Conservation (phyloP, 2,797 vertebrate species). For the Pampus argenteus region DNA sequence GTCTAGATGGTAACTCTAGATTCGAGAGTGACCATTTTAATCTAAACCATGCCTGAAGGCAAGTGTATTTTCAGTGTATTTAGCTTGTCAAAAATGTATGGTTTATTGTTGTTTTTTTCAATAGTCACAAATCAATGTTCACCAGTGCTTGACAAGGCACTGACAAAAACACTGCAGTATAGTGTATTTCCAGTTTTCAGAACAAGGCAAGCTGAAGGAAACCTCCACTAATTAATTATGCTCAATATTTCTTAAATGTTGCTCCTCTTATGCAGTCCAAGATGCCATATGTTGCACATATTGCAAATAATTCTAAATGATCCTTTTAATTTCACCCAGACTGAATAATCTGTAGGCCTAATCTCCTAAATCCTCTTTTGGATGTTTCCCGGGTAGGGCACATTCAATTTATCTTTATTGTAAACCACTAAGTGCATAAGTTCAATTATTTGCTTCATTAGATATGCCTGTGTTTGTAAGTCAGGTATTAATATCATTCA, state of each 20-base stretch:
- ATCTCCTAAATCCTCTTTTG: background rate
- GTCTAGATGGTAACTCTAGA: too few species aligned
- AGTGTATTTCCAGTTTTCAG: background rate
- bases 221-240: background rate
- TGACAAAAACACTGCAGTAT: background rate
- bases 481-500: constrained; percentile 84
- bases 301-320: background rate
- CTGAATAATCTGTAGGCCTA: background rate
- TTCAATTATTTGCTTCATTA: constrained; percentile 79
- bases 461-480: constrained; percentile 80
- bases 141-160: background rate
- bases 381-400: background rate
- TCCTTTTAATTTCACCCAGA: background rate
- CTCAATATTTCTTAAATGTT: background rate
- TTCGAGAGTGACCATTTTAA: too few species aligned
- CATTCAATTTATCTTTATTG: constrained; percentile 7
- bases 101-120: background rate
- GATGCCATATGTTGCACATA: background rate
- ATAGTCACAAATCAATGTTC: background rate
- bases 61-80: background rate
- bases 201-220: background rate
- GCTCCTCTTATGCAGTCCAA: background rate
- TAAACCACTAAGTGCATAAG: constrained; percentile 27
- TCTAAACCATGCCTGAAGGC: too few species aligned
- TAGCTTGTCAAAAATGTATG: background rate